phyloP scores from a whole-genome alignment of 2,888 invertebrate species.

The Odontothrips loti region DNA sequence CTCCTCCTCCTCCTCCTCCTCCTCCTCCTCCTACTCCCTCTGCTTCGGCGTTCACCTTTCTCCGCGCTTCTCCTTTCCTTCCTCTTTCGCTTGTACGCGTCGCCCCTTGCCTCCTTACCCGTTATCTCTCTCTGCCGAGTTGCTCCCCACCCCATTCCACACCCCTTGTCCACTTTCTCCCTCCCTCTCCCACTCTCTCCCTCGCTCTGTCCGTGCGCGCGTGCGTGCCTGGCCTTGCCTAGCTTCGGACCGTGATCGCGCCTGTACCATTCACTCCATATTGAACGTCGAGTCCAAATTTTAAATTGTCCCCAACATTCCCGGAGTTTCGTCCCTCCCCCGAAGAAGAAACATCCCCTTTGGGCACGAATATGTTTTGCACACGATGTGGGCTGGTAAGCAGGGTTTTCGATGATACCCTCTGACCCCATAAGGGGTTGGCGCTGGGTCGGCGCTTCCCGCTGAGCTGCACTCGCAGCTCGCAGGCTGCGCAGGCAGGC shows the following conservation, averaged over 20 bases:
- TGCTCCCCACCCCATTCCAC: neutral
- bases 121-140: neutral
- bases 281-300: neutral
- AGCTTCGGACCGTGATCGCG: slow-evolving; percentile 3
- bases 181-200: neutral
- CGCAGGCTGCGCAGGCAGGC: neutral
- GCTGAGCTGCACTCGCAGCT: too few relatives aligned
- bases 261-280: slow-evolving; percentile 7
- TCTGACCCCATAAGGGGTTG: too few relatives aligned
- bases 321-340: neutral
- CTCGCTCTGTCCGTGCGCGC: neutral
- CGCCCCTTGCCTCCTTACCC: neutral
- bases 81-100: neutral
- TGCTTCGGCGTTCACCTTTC: neutral
- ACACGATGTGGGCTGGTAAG: too few relatives aligned
- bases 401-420: too few relatives aligned
- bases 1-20: neutral
- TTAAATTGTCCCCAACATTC: too few relatives aligned
- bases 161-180: neutral
- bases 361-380: too few relatives aligned
- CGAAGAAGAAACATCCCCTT: neutral
- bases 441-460: too few relatives aligned
- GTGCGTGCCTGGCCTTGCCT: neutral
- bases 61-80: neutral
- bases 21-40: neutral